These are phyloP conservation scores for Mimachlamys varia DNA, from an alignment of 2,888 invertebrate species.

Conservation along the genomic window DNA sequence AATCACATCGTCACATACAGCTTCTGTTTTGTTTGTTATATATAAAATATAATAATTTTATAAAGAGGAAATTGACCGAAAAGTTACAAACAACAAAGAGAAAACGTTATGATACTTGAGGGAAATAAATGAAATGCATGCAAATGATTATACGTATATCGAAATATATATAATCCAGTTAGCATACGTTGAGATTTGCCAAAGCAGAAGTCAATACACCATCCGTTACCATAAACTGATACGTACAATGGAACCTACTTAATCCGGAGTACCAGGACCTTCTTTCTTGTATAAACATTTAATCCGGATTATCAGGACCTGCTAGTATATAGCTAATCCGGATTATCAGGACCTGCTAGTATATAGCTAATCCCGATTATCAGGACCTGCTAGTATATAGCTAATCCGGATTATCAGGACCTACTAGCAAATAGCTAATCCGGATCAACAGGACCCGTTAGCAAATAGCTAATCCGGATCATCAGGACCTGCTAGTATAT, in stretches of 20 bases:
- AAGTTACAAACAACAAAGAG: background rate
- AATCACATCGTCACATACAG: background rate
- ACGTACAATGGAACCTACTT: background rate
- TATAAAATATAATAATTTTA: background rate
- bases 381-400: no score
- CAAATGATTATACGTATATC: background rate
- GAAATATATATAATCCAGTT: background rate
- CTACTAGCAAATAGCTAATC: background rate
- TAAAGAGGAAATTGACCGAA: background rate
- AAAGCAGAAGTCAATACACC: background rate
- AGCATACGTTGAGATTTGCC: background rate
- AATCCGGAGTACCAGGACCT: background rate
- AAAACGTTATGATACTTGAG: background rate
- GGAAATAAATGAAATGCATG: background rate
- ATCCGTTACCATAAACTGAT: background rate
- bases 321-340: background rate
- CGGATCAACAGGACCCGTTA: no score
- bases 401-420: background rate
- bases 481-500: background rate
- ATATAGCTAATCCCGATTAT: background rate
- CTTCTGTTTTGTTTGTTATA: background rate
- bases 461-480: background rate
- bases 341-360: no score
- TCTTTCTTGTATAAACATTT: no score
- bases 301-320: background rate